Conservation (phyloP, 2,797 vertebrate genomes). For the Sphaeramia orbicularis region DNA sequence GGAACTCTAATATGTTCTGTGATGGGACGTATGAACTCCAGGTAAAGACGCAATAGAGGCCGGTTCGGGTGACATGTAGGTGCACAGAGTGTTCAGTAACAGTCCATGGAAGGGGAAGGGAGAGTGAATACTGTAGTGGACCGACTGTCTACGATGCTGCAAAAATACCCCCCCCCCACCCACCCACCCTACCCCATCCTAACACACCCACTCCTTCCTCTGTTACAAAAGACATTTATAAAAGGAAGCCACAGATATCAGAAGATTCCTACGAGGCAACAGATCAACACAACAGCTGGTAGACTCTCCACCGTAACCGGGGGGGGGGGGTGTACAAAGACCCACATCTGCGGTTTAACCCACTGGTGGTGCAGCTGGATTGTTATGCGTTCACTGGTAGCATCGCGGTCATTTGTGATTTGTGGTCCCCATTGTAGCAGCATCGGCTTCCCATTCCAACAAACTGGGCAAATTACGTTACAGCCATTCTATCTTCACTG, state of each 20-base stretch:
- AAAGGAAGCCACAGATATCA: conserved; percentile 64
- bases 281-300: conserved; percentile 57
- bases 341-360: background rate
- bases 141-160: too few relatives aligned
- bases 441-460: background rate
- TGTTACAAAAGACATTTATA: conserved; percentile 74
- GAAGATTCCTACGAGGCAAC: conserved; percentile 62
- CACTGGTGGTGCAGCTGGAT: background rate
- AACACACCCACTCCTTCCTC: conserved; percentile 2
- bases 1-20: too few relatives aligned
- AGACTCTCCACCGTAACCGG: conserved; percentile 1
- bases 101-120: too few relatives aligned
- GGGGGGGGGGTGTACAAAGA: background rate
- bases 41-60: too few relatives aligned
- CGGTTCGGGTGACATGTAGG: too few relatives aligned
- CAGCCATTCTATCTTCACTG: background rate
- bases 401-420: background rate
- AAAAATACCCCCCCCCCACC: background rate
- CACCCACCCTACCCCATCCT: background rate
- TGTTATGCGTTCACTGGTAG: background rate
- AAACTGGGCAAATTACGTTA: background rate
- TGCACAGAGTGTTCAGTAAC: too few relatives aligned
- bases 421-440: background rate
- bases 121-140: too few relatives aligned
- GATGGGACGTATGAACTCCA: too few relatives aligned